Evolutionary conservation across 2,888 invertebrate genomes (phyloP).

Genomic region (Nomada fucata): DNA sequence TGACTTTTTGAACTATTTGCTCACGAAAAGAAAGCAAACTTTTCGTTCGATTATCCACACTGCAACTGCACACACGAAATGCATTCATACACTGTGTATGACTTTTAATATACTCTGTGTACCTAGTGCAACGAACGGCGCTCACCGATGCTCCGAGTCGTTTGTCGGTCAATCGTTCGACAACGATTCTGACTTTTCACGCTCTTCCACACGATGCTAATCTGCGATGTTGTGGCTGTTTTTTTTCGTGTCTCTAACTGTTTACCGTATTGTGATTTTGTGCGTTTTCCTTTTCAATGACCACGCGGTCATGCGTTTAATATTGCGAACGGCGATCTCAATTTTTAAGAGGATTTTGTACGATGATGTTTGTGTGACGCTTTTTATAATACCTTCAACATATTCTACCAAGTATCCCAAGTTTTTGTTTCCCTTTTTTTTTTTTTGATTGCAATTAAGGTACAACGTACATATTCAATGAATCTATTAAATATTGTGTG

Average conservation of each 20-base stretch:
- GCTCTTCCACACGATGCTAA: conserved; percentile 5
- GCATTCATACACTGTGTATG: conserved; percentile 4
- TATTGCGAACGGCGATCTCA: background rate
- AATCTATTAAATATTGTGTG: background rate
- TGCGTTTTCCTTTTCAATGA: conserved; percentile 13
- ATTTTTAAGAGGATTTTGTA: background rate
- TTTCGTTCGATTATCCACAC: conserved; percentile 25
- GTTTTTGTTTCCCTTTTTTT: too few species aligned
- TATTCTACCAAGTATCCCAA: background rate
- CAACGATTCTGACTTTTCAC: background rate
- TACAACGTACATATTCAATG: background rate
- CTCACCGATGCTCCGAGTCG: background rate
- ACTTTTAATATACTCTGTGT: background rate
- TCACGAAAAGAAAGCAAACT: background rate
- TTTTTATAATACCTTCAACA: background rate
- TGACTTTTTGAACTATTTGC: background rate
- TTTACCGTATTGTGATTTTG: conserved; percentile 8
- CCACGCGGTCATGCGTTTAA: background rate
- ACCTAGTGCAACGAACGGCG: background rate
- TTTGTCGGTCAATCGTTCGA: background rate
- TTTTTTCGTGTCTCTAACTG: conserved; percentile 18
- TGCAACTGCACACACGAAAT: conserved; percentile 43
- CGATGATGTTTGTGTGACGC: background rate
- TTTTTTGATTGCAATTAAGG: background rate
- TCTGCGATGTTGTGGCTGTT: conserved; percentile 33